A percentile compares a stretch with the other conserved stretches of the same genome.
phyloP scores from a whole-genome alignment of 2,113 vertebrate species.

The Candoia aspera region DNA sequence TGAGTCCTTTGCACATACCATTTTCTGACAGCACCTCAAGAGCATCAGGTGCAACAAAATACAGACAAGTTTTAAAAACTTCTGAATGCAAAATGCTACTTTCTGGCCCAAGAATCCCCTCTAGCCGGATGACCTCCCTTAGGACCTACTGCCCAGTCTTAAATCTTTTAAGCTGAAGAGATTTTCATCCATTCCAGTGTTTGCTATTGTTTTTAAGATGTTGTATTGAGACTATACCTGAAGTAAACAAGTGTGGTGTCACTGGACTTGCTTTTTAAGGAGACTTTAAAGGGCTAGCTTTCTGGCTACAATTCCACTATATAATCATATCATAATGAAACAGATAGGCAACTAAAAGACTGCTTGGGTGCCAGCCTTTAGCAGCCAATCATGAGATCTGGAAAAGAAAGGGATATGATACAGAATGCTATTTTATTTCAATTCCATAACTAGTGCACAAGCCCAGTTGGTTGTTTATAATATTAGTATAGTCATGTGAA shows the following conservation, averaged over 20 bases:
- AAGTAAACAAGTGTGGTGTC: background rate
- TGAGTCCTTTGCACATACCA: background rate
- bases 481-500: background rate
- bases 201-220: background rate
- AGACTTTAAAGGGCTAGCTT: background rate
- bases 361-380: background rate
- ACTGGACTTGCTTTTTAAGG: background rate
- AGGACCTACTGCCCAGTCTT: background rate
- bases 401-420: background rate
- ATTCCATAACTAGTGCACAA: background rate
- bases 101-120: background rate
- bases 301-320: background rate
- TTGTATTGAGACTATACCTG: background rate
- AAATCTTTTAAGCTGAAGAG: background rate
- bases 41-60: background rate
- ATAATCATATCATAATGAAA: background rate
- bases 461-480: background rate
- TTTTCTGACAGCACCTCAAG: background rate
- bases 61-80: background rate
- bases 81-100: background rate
- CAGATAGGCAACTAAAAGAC: background rate
- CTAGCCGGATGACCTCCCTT: background rate
- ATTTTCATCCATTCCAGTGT: background rate
- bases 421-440: background rate
- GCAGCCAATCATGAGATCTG: background rate